Conservation (phyloP, 2,888 invertebrate species). For the Cecidostiba fungosa region DNA sequence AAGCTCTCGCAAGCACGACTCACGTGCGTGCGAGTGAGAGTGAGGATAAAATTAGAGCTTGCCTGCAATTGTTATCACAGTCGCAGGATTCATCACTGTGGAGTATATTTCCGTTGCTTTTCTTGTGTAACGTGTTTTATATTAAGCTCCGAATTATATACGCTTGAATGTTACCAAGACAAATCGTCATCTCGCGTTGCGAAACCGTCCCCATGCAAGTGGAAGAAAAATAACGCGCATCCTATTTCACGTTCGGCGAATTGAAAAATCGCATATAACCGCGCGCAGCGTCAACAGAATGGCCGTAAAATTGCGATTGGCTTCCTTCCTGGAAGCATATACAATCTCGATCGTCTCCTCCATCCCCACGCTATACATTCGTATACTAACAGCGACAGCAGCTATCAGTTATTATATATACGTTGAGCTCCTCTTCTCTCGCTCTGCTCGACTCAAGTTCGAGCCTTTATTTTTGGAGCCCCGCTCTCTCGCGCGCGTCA, state of each 20-base stretch:
- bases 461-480: slow-evolving; percentile 13
- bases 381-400: background rate
- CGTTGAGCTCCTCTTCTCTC: background rate
- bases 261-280: background rate
- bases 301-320: background rate
- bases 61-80: no score
- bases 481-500: background rate
- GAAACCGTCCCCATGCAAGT: background rate
- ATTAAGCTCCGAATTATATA: background rate
- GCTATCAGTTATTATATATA: background rate
- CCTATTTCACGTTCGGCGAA: background rate
- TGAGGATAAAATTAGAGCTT: no score
- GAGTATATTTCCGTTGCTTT: background rate
- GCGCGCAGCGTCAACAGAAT: background rate
- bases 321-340: slow-evolving; percentile 3
- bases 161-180: background rate
- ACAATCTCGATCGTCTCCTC: background rate
- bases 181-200: background rate
- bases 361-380: background rate
- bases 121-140: background rate
- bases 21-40: no score
- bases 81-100: no score
- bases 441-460: background rate
- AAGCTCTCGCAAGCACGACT: background rate
- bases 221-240: background rate